A percentile compares a stretch with the other conserved stretches of the same genome.
Evolutionary conservation across 37 sponge, comb jelly and placozoan species (phyloP).

Genomic region (Halichondria panicea): DNA sequence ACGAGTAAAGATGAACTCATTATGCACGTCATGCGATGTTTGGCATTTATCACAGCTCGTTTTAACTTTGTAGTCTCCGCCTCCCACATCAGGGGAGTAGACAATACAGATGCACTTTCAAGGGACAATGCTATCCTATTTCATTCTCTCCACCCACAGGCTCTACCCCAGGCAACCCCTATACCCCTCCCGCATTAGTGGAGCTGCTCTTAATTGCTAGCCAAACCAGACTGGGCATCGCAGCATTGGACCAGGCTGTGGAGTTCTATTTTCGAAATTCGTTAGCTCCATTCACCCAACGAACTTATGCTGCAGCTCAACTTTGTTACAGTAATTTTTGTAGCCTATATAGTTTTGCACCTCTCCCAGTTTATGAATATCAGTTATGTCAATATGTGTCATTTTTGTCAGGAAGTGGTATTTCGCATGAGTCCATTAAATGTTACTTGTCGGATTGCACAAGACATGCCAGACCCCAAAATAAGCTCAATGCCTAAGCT

Average conservation of each 20-base stretch:
- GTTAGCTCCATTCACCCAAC: conserved; percentile 7
- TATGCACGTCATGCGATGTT: conserved; percentile 55
- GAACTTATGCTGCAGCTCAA: conserved; percentile 16
- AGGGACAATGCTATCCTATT: conserved; percentile 1
- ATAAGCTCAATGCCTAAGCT: too few species aligned
- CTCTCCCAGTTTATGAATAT: too few species aligned
- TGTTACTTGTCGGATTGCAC: too few species aligned
- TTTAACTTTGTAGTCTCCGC: conserved; percentile 8
- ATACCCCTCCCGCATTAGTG: background rate
- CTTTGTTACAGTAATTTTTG: conserved; percentile 8
- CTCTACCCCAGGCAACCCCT: background rate
- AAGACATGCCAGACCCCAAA: too few species aligned
- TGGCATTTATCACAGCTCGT: conserved; percentile 38
- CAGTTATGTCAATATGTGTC: too few species aligned
- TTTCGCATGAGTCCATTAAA: too few species aligned
- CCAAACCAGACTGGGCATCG: conserved; percentile 37
- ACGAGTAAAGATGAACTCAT: conserved; percentile 11
- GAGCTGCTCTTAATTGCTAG: background rate
- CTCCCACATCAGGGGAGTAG: conserved; percentile 23
- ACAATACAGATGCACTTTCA: conserved; percentile 48
- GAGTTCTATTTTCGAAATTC: conserved; percentile 19
- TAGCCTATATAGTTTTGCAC: too few species aligned
- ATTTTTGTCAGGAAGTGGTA: too few species aligned
- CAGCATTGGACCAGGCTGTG: conserved; percentile 25
- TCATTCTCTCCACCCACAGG: conserved; percentile 7